A percentile compares a stretch with the other conserved stretches of the same genome.
Conservation (phyloP, 2,797 vertebrate species). For the Crocodylus rhombifer region DNA sequence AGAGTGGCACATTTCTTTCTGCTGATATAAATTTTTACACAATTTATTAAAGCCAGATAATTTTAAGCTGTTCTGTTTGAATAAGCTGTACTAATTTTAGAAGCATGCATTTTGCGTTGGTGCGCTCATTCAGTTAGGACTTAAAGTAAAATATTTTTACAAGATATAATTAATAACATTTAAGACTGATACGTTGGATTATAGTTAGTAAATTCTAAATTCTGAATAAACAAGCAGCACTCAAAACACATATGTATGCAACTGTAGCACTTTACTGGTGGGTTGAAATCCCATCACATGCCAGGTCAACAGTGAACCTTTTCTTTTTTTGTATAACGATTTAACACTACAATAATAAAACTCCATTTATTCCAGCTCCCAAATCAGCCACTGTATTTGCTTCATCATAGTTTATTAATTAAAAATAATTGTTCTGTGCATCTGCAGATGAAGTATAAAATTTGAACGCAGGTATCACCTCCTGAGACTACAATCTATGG, state of each 20-base stretch:
- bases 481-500: background rate
- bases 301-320: background rate
- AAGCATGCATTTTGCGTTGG: background rate
- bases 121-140: background rate
- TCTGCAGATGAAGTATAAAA: background rate
- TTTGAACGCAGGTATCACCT: background rate
- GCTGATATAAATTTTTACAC: background rate
- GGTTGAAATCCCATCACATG: background rate
- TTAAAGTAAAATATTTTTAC: background rate
- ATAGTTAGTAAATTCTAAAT: background rate
- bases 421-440: background rate
- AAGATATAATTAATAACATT: background rate
- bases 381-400: background rate
- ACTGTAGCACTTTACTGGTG: background rate
- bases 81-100: background rate
- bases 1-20: background rate
- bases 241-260: background rate
- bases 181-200: background rate
- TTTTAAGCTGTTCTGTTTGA: background rate
- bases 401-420: background rate
- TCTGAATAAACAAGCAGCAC: background rate
- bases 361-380: background rate
- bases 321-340: background rate
- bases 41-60: background rate
- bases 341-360: background rate